Evolutionary conservation across 1,140 invertebrate species (phyloP), one percentile per base, ranked within the genome.

Genomic region (Orius laevigatus): DNA sequence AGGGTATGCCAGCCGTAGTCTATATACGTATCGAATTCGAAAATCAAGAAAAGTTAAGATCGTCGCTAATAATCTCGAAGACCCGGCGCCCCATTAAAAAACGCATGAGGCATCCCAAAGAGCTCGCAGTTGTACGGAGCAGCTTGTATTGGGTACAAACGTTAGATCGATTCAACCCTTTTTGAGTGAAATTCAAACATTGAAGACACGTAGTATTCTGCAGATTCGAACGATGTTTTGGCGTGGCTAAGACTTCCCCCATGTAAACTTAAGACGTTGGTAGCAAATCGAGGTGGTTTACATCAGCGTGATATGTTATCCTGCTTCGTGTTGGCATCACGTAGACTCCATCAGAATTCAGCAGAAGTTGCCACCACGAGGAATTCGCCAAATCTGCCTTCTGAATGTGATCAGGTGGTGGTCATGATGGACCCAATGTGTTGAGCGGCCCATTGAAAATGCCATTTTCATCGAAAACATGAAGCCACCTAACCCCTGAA

Each of bases 51-150:
- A 50, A n/a, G n/a, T n/a, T 48, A 1, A 39, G 38, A 6, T 31
- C 55, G 2, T 46, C 54, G 8, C 40, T 66, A 19, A n/a, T 66
- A n/a, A 42, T 50, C 10, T 25, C 62, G 1, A 66, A 65, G 51
- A 49, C 53, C 9, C 48, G 58, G 48, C 59, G 54, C 64, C 3
- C 65, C 64, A 2, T 25, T 61, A 6, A 61, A 63, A 52, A 48
- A n/a, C n/a, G 20, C 11, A 33, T 59, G 1, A 53, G n/a, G 59
- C 2, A 59, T 67, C n/a, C 63, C 65, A 0, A 33, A n/a, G n/a
- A 60, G 43, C 49, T 66, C 38, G 66, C n/a, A 68, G 55, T 52
- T 68, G 5, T 58, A 52, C 25, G 63, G 53, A 9, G 63, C 64
- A 3, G n/a, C 12, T 59, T n/a, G 14, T 66, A 9, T 51, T 61